Evolutionary conservation across 2,113 vertebrate genomes (phyloP), one percentile per base, ranked within the genome.

Genomic region (Platysternon megacephalum): DNA sequence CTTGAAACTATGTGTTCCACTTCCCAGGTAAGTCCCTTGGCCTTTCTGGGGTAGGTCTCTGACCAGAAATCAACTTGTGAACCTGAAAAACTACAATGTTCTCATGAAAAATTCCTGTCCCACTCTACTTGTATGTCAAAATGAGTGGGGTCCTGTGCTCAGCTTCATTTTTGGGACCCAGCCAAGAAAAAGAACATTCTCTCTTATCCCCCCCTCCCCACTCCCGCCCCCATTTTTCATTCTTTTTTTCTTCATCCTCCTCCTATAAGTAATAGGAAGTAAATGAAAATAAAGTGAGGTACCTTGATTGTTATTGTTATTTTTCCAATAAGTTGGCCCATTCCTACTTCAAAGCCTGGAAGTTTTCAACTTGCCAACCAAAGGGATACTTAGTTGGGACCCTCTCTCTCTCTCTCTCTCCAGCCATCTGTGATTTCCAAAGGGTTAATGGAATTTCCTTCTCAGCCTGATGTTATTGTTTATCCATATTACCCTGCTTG

Each of bases 381-480:
- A 24, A 83, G 3, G 3, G n/a, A 22, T 90, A 56, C 86, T 93
- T 93, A 84, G 72, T 84, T 91, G 80, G 48, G 35, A 42, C 8
- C n/a, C n/a, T 68, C 35, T 28, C 24, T 61, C 56, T 61, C 8
- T 76, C 42, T 44, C 74, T 78, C 21, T 21, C 52, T 68, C 14
- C 21, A 35, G 32, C 79, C 85, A 48, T 52, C 72, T 82, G 32
- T 42, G 79, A 55, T 93, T 94, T 90, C 84, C 89, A 26, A 96
- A 89, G 93, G 84, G 91, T 87, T 96, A 86, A 87, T 49, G 61
- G 80, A 90, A 56, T 51, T 95, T 90, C 88, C 78, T 44, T 49
- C 74, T 91, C 95, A 74, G 68, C 16, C 85, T 84, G 86, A 82
- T 78, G 81, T 87, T 93, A 94, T 80, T 96, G 49, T 94, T 95